Conservation (phyloP, 2,888 invertebrate species). For the Chrysolina oricalcia region DNA sequence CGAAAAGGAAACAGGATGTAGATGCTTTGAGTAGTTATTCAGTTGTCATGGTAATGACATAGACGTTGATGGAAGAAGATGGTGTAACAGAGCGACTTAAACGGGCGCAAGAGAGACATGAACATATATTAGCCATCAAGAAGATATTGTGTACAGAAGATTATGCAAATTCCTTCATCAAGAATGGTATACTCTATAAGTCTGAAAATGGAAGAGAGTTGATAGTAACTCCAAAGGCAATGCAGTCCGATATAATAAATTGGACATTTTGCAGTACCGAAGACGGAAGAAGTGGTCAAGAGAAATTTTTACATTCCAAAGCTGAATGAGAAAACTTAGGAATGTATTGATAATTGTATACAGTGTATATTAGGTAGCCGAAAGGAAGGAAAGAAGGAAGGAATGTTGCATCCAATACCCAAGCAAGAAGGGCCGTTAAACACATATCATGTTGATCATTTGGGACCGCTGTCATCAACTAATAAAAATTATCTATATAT, state of each 20-base stretch:
- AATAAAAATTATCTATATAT: too few species aligned
- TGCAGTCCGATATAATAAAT: constrained; percentile 65
- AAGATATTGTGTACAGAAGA: constrained; percentile 48
- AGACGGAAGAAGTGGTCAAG: constrained; percentile 51
- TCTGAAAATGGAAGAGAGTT: constrained; percentile 49
- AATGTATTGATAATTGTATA: background rate
- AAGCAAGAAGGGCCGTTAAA: too few species aligned
- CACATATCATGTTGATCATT: too few species aligned
- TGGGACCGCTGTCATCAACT: too few species aligned
- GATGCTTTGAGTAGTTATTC: too few species aligned
- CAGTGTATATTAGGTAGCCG: too few species aligned
- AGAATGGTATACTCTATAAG: constrained; percentile 56
- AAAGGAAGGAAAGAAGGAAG: too few species aligned
- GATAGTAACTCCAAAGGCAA: constrained; percentile 60
- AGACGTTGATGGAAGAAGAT: constrained; percentile 24
- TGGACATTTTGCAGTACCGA: too few species aligned
- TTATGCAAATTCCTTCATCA: constrained; percentile 43
- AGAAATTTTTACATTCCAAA: constrained; percentile 53
- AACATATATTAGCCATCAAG: constrained; percentile 51
- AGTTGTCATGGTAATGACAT: constrained; percentile 25
- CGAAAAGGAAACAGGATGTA: too few species aligned
- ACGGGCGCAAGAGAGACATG: constrained; percentile 52
- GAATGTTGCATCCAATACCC: too few species aligned
- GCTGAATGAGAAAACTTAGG: constrained; percentile 51
- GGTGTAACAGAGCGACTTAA: constrained; percentile 34